These are phyloP conservation scores for Plecturocebus donacophilus DNA, from an alignment of 2,113 vertebrate genomes.

Conservation along the genomic window DNA sequence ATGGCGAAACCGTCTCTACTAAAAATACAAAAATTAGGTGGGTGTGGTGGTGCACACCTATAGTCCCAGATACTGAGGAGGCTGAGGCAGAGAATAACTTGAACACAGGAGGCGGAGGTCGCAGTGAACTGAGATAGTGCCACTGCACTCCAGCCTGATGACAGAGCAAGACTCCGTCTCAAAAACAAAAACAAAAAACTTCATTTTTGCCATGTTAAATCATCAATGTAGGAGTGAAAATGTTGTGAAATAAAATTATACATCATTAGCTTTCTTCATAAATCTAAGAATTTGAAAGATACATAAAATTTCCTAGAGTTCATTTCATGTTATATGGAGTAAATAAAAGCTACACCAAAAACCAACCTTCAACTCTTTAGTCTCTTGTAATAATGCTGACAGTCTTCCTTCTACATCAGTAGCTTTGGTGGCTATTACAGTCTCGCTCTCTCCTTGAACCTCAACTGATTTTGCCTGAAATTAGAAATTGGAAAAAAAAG, in stretches of 20 bases:
- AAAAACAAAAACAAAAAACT: neutral
- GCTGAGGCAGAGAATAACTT: too few relatives aligned
- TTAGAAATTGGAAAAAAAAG: neutral
- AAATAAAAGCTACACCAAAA: neutral
- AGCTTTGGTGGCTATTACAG: conserved; percentile 61
- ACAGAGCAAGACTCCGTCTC: too few relatives aligned
- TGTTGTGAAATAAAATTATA: neutral
- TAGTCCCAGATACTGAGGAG: too few relatives aligned
- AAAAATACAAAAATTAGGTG: too few relatives aligned
- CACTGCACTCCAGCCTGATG: too few relatives aligned
- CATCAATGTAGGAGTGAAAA: neutral
- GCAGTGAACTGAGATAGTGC: too few relatives aligned
- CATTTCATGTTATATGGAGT: neutral
- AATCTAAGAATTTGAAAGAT: neutral
- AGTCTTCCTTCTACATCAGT: conserved; percentile 88
- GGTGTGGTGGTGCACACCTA: too few relatives aligned
- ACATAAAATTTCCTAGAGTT: neutral
- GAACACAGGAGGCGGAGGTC: too few relatives aligned
- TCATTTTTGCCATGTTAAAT: neutral
- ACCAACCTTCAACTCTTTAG: conserved; percentile 90
- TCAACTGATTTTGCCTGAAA: conserved; percentile 81
- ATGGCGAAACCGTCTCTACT: too few relatives aligned
- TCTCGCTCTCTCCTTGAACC: conserved; percentile 57
- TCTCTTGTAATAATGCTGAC: conserved; percentile 85
- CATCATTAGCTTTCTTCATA: neutral